These are phyloP conservation scores for Pseudococcus longispinus DNA, from an alignment of 2,888 invertebrate species.

Conservation along the genomic window DNA sequence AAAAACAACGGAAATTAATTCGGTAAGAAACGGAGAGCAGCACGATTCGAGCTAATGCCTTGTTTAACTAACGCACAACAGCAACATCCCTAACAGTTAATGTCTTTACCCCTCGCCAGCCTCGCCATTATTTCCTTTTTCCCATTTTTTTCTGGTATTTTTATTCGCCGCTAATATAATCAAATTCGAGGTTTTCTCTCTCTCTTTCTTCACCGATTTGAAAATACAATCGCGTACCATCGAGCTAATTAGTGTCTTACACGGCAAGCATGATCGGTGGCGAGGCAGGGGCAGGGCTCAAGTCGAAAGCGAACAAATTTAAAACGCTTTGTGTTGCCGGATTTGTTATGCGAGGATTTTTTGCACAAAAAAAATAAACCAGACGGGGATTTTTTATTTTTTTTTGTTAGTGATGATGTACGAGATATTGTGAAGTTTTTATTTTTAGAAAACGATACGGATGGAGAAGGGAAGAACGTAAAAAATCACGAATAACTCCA, in stretches of 20 bases:
- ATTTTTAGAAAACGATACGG: too few relatives aligned
- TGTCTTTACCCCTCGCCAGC: not conserved
- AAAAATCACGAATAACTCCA: too few relatives aligned
- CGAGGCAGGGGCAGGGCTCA: not conserved
- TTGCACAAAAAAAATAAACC: not conserved
- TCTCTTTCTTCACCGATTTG: not conserved
- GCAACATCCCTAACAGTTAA: conserved; percentile 55
- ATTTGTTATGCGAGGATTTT: not conserved
- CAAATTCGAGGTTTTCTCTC: conserved; percentile 39
- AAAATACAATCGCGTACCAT: conserved; percentile 4
- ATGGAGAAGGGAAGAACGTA: too few relatives aligned
- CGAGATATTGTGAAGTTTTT: not conserved
- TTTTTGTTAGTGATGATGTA: not conserved
- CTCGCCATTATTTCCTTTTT: not conserved
- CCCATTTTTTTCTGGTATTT: not conserved
- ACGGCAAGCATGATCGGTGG: not conserved
- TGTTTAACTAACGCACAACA: conserved; percentile 49
- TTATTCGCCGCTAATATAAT: conserved; percentile 26
- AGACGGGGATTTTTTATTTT: not conserved
- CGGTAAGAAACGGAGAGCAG: conserved; percentile 54
- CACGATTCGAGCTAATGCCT: conserved; percentile 53
- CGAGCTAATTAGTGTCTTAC: conserved; percentile 19
- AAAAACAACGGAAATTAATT: conserved; percentile 57
- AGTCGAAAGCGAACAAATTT: not conserved
- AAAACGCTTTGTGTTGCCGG: not conserved